These are phyloP conservation scores for Columbina picui DNA, from an alignment of 2,113 vertebrate genomes.

Conservation along the genomic window DNA sequence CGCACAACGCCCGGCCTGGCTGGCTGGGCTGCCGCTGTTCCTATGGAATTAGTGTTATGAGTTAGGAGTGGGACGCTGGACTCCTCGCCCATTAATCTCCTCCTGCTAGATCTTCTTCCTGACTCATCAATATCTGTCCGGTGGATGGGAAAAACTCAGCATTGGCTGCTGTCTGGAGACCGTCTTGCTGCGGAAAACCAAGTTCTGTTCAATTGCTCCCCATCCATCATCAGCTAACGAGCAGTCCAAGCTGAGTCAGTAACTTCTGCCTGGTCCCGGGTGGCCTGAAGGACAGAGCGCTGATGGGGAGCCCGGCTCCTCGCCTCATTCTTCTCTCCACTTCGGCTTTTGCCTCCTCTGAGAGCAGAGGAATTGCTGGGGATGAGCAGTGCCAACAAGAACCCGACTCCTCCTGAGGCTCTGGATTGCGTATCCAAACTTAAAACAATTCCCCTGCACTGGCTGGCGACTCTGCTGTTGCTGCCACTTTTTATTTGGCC, in stretches of 20 bases:
- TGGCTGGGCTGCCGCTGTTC: neutral
- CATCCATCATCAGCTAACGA: neutral
- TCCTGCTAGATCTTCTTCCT: neutral
- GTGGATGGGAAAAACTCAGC: neutral
- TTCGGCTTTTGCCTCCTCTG: neutral
- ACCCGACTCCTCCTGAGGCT: neutral
- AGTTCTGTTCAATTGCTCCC: neutral
- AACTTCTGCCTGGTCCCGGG: neutral
- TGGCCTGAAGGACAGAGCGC: neutral
- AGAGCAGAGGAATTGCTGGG: neutral
- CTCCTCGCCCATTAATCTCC: neutral
- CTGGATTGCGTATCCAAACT: too few relatives aligned
- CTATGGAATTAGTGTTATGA: neutral
- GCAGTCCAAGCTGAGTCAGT: accelerated
- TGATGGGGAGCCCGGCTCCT: neutral
- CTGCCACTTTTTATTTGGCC: neutral
- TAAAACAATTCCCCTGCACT: neutral
- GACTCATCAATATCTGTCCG: neutral
- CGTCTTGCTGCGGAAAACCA: accelerated
- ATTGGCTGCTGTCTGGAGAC: neutral
- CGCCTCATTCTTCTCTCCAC: neutral
- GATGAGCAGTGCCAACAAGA: neutral
- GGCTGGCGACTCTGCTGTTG: neutral
- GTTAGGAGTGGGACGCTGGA: neutral
- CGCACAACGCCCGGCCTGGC: neutral